These are phyloP conservation scores for Gryllus bimaculatus DNA, from an alignment of 1,140 invertebrate genomes.

Conservation along the genomic window DNA sequence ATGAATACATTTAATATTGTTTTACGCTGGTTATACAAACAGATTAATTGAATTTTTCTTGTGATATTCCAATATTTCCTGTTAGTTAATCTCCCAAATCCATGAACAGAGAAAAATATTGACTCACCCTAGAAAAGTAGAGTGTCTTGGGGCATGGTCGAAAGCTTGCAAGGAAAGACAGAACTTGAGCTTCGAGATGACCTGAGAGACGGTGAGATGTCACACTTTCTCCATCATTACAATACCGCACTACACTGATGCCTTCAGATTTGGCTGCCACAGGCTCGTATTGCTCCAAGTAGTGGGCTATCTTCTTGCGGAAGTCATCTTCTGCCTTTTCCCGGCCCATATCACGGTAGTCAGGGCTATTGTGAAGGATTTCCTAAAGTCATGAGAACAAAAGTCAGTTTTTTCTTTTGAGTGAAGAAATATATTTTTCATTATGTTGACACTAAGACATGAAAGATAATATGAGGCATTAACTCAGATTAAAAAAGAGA, in stretches of 20 bases:
- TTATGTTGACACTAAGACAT: no score
- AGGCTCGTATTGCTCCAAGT: conserved; percentile 69
- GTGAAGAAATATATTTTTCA: no score
- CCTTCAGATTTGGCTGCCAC: conserved; percentile 42
- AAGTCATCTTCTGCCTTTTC: conserved; percentile 72
- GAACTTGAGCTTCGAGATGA: conserved; percentile 60
- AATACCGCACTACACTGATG: neutral
- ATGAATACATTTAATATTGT: no score
- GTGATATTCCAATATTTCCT: no score
- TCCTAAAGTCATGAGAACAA: conserved; percentile 43
- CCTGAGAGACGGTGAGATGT: conserved; percentile 48
- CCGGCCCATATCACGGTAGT: conserved; percentile 71
- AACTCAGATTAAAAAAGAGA: no score
- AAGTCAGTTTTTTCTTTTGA: no score
- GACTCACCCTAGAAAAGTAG: conserved; percentile 58
- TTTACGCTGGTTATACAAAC: no score
- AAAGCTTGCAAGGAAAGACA: conserved; percentile 71
- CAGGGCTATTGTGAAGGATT: conserved; percentile 81
- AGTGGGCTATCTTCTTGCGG: conserved; percentile 74
- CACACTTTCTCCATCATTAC: conserved; percentile 39
- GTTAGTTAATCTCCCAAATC: no score
- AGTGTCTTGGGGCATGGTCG: conserved; percentile 61
- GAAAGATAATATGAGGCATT: no score
- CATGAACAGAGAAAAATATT: neutral
- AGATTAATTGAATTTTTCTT: no score